Conservation (phyloP, 2,888 invertebrate species). For the Mimumesa dahlbomi region DNA sequence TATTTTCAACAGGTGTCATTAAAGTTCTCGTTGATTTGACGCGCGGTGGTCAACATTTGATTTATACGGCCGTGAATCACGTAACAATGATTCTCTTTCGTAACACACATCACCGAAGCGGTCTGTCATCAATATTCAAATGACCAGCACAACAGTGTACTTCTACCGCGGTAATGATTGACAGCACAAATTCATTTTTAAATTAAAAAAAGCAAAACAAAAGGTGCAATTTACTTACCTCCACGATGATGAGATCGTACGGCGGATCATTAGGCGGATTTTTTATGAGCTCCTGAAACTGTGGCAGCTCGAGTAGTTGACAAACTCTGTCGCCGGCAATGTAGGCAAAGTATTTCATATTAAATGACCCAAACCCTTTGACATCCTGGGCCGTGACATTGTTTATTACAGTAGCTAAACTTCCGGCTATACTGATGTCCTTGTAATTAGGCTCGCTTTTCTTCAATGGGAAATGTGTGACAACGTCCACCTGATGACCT, state of each 20-base stretch:
- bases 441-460: slow-evolving; percentile 69
- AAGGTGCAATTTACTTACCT: too few relatives aligned
- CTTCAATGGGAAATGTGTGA: slow-evolving; percentile 72
- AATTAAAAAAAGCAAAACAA: too few relatives aligned
- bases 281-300: slow-evolving; percentile 54
- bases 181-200: too few relatives aligned
- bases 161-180: too few relatives aligned
- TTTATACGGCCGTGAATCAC: too few relatives aligned
- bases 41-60: too few relatives aligned
- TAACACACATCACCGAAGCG: too few relatives aligned
- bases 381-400: slow-evolving; percentile 62
- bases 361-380: slow-evolving; percentile 5
- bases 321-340: slow-evolving; percentile 48
- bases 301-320: slow-evolving; percentile 34
- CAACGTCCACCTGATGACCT: slow-evolving; percentile 81
- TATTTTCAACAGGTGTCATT: too few relatives aligned
- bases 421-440: slow-evolving; percentile 66
- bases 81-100: too few relatives aligned
- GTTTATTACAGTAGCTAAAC: slow-evolving; percentile 59
- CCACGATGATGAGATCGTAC: slow-evolving; percentile 65
- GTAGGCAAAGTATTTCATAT: slow-evolving; percentile 7
- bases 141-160: too few relatives aligned
- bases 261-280: slow-evolving; percentile 62
- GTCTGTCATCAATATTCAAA: too few relatives aligned
- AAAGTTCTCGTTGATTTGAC: too few relatives aligned